Evolutionary conservation across 2,797 vertebrate genomes (phyloP).

Genomic region (Pristis pectinata): DNA sequence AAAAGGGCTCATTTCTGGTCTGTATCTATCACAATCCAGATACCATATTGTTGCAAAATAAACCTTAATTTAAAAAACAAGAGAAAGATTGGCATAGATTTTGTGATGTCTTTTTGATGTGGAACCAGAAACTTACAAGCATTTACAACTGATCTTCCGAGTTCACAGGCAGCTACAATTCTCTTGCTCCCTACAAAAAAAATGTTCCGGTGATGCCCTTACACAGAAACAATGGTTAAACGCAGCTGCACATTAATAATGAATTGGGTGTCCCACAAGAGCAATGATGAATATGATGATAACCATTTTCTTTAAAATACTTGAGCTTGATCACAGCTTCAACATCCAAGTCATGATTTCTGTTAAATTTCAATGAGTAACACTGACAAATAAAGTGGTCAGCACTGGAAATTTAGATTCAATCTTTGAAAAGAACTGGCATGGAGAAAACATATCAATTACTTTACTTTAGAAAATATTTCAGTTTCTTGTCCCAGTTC

Average conservation of each 20-base stretch:
- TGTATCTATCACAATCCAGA: background rate
- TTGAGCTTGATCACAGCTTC: background rate
- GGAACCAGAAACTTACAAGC: background rate
- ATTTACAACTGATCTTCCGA: background rate
- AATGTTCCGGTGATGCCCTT: background rate
- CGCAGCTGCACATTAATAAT: background rate
- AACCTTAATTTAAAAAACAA: background rate
- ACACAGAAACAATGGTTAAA: background rate
- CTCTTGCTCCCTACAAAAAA: background rate
- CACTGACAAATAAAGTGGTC: background rate
- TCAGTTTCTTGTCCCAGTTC: background rate
- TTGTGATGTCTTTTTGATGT: background rate
- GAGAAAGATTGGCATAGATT: background rate
- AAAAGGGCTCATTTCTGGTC: background rate
- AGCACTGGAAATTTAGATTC: background rate
- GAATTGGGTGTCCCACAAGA: too few relatives aligned
- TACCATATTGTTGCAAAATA: background rate
- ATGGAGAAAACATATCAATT: background rate
- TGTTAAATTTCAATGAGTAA: background rate
- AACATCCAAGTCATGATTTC: background rate
- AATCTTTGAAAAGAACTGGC: background rate
- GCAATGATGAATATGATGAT: background rate
- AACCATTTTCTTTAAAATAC: background rate
- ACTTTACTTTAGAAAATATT: background rate
- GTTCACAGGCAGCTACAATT: background rate